A percentile compares a stretch with the other conserved stretches of the same genome.
phyloP scores from a whole-genome alignment of 1,140 invertebrate species.

The Lethrus apterus region DNA sequence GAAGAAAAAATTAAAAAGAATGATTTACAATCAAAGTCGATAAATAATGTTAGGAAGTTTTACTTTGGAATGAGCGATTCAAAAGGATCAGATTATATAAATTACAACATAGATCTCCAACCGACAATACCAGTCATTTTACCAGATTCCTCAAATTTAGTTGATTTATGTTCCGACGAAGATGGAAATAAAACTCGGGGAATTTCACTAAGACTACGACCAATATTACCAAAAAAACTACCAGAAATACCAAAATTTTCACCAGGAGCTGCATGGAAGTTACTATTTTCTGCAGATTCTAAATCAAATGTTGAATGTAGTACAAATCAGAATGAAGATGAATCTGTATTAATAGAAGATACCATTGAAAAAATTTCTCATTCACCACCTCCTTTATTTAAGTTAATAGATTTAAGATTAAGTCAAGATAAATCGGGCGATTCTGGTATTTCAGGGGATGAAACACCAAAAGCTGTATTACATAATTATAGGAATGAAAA shows the following conservation, averaged over 20 bases:
- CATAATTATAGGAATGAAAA: constrained; percentile 1
- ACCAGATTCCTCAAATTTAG: background rate
- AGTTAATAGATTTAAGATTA: constrained; percentile 35
- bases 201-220: constrained; percentile 63
- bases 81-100: constrained; percentile 42
- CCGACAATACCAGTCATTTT: too few species aligned
- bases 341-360: constrained; percentile 44
- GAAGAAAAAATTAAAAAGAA: background rate
- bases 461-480: constrained; percentile 33
- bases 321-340: constrained; percentile 28
- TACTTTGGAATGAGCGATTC: constrained; percentile 69
- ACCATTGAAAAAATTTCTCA: constrained; percentile 47
- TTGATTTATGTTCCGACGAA: background rate
- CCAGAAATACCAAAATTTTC: constrained; percentile 70
- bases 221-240: constrained; percentile 69
- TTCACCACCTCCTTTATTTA: constrained; percentile 40
- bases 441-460: constrained; percentile 72
- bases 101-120: too few species aligned
- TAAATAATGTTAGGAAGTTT: constrained; percentile 31
- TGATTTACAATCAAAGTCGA: too few species aligned
- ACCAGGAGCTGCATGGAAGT: constrained; percentile 72
- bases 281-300: constrained; percentile 45
- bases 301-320: constrained; percentile 28
- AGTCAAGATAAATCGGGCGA: constrained; percentile 65
- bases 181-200: background rate